Evolutionary conservation across 2,888 invertebrate species (phyloP).

Genomic region (Leptura quadrifasciata): DNA sequence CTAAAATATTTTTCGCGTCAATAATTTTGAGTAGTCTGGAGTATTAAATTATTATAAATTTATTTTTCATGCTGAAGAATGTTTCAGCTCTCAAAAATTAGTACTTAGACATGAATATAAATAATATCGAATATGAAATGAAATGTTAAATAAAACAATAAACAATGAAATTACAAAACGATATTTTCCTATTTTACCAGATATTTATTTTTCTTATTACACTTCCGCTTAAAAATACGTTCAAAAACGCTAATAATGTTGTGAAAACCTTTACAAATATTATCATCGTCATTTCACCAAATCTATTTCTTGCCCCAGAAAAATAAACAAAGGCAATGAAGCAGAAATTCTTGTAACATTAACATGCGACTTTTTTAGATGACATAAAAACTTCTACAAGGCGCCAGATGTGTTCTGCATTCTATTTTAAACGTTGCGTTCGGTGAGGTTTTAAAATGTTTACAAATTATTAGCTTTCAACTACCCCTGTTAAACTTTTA

Average conservation of each 20-base stretch:
- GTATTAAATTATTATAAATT: too few relatives aligned
- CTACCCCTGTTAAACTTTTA: too few relatives aligned
- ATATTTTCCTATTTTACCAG: neutral
- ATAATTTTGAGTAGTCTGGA: too few relatives aligned
- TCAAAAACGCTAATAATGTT: slow-evolving; percentile 13
- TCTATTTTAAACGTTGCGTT: slow-evolving; percentile 29
- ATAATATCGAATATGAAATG: too few relatives aligned
- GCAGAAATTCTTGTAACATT: slow-evolving; percentile 31
- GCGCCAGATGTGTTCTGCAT: slow-evolving; percentile 5
- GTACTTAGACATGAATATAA: too few relatives aligned
- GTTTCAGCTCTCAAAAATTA: too few relatives aligned
- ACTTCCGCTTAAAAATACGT: slow-evolving; percentile 36
- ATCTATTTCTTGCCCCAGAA: slow-evolving; percentile 32
- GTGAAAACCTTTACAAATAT: slow-evolving; percentile 23
- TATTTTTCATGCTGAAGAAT: too few relatives aligned
- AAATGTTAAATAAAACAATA: neutral
- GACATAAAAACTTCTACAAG: slow-evolving; percentile 10
- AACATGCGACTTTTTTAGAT: slow-evolving; percentile 29
- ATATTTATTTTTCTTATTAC: slow-evolving; percentile 16
- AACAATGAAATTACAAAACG: neutral
- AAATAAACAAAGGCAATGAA: slow-evolving; percentile 37
- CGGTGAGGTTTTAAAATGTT: slow-evolving; percentile 25
- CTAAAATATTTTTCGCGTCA: too few relatives aligned
- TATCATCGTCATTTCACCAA: slow-evolving; percentile 23
- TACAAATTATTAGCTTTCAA: slow-evolving; percentile 18